Conservation (phyloP, 2,888 invertebrate genomes). For the Corythucha ciliata region DNA sequence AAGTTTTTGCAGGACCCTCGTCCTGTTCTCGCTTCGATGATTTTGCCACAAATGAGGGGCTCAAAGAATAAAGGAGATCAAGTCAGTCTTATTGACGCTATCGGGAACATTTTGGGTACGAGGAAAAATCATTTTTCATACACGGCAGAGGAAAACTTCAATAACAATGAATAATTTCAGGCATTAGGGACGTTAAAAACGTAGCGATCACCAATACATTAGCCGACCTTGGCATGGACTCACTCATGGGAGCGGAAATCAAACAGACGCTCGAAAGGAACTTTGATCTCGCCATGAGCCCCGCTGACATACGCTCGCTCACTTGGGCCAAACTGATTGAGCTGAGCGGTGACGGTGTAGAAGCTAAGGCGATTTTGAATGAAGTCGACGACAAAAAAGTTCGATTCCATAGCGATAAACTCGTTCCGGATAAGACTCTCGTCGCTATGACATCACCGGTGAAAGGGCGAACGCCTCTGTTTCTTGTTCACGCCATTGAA, state of each 20-base stretch:
- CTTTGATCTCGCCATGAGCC: conserved; percentile 80
- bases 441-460: conserved; percentile 27
- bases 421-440: conserved; percentile 28
- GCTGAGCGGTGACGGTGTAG: conserved; percentile 15
- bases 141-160: too few species aligned
- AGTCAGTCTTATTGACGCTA: conserved; percentile 60
- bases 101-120: conserved; percentile 75
- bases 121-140: too few species aligned
- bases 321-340: conserved; percentile 63
- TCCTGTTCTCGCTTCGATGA: conserved; percentile 71
- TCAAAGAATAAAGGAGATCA: conserved; percentile 44
- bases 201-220: conserved; percentile 67
- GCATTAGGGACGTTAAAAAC: conserved; percentile 75
- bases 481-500: conserved; percentile 76
- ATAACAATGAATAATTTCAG: too few species aligned
- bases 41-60: conserved; percentile 72
- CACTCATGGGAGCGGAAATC: conserved; percentile 97
- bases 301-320: conserved; percentile 80
- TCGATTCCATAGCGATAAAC: conserved; percentile 17
- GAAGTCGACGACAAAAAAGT: conserved; percentile 18
- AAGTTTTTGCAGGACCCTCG: conserved; percentile 81
- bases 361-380: not conserved
- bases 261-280: conserved; percentile 90
- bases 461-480: conserved; percentile 41
- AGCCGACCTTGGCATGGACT: conserved; percentile 95